Base-by-base conservation (phyloP, 2,888 invertebrate genomes). In the Netelia fuscicornis region DNA sequence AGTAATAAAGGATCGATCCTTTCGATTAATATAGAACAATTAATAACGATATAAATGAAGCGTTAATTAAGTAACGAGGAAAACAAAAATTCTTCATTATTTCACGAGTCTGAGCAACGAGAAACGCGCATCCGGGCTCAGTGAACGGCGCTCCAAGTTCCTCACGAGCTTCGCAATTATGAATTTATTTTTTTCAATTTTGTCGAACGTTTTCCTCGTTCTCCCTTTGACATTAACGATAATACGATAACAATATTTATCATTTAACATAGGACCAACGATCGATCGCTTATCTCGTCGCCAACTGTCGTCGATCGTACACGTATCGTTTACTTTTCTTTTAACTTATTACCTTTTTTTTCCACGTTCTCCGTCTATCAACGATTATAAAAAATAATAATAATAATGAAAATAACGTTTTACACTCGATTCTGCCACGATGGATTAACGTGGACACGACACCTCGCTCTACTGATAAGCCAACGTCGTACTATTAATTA, bases 271-370 rank as follows among this genome's bases (percentile, higher is more conserved):
- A 60, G 76, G 2, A 77, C 17, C 54, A 25, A 54, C 82, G 80
- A 79, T 72, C 76, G 67, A 62, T 81, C 37, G 10, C 58, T 80
- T 81, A 77, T 81, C 81, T 20, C 20, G 20, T 60, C 20, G 44
- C 60, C 81, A 58, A 56, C 65, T 77, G 84, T 68, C 81, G 84
- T 68, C 81, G 68, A 67, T 68, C 60, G 54, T 71, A 62, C 20
- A 25, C 72, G 37, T 81, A 30, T 3, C 30, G 30, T 30, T 30
- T 42, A 72, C 72, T 58, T n/a, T 75, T 62, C 2, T 70, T 54
- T 58, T 6, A n/a, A 30, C 13, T 54, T 58, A 77, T 72, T 68
- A 30, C 13, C 48, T 5, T 68, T 25, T 17, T 2, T 60, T 30
- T 13, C 25, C 62, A 52, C 62, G 62, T 76, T 58, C 65, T 58